Conservation (phyloP, 2,113 vertebrate species). For the Thryonomys swinderianus region DNA sequence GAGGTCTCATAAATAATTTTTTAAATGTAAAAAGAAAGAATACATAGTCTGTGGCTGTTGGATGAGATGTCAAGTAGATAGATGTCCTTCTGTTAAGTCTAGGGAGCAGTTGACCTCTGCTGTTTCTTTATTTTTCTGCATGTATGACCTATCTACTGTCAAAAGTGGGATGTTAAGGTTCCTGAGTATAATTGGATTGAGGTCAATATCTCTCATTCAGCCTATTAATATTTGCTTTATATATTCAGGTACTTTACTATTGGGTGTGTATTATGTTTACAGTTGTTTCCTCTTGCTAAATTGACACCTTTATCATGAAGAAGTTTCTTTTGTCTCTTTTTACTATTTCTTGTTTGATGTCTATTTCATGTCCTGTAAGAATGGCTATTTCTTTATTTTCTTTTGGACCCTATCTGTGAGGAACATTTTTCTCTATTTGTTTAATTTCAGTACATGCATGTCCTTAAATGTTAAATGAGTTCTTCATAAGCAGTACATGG, state of each 20-base stretch:
- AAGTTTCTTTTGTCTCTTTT: background rate
- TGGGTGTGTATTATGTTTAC: background rate
- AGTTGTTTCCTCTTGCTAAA: background rate
- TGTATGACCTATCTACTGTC: background rate
- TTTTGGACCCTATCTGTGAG: background rate
- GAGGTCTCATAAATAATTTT: no score
- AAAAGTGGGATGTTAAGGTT: background rate
- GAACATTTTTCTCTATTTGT: background rate
- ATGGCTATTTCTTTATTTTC: background rate
- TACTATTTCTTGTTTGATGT: background rate
- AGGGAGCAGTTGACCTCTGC: background rate
- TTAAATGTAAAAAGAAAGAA: background rate
- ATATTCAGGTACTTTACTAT: background rate
- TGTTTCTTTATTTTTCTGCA: background rate
- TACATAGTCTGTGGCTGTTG: background rate
- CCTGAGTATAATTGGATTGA: background rate
- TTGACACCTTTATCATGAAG: background rate
- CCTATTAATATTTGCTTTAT: background rate
- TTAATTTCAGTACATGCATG: background rate
- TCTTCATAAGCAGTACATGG: background rate
- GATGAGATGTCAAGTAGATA: no score
- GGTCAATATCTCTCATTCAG: background rate
- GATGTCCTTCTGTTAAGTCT: no score
- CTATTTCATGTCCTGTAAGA: background rate
- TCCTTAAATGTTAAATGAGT: background rate